Conservation (phyloP, 1,140 invertebrate species). For the Lasioglossum baleicum region DNA sequence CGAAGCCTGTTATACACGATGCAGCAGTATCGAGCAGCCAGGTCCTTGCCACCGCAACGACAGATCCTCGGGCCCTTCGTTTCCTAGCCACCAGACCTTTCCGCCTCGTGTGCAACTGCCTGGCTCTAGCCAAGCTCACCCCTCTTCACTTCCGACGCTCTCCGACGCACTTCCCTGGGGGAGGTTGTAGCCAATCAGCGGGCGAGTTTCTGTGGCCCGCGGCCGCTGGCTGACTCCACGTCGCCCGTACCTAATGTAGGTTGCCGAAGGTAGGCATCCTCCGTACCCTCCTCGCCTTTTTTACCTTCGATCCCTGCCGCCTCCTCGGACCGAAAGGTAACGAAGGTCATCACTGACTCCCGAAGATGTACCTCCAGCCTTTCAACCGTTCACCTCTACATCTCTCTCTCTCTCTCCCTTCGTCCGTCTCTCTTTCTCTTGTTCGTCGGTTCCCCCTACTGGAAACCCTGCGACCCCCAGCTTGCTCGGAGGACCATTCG, state of each 20-base stretch:
- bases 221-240: slow-evolving; percentile 55
- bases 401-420: not conserved
- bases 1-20: slow-evolving; percentile 48
- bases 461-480: not conserved
- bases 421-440: too few relatives aligned
- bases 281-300: slow-evolving; percentile 42
- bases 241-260: slow-evolving; percentile 52
- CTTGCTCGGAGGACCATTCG: not conserved
- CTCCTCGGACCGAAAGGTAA: slow-evolving; percentile 22
- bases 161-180: slow-evolving; percentile 58
- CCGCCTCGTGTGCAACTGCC: slow-evolving; percentile 54
- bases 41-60: too few relatives aligned
- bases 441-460: not conserved
- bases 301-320: slow-evolving; percentile 9
- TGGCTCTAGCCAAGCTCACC: slow-evolving; percentile 55
- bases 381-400: too few relatives aligned
- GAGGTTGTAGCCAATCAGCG: slow-evolving; percentile 64
- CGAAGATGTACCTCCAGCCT: not conserved
- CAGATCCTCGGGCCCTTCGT: not conserved
- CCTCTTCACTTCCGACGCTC: slow-evolving; percentile 61
- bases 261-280: slow-evolving; percentile 47
- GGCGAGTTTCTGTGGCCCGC: slow-evolving; percentile 48
- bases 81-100: not conserved
- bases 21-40: not conserved
- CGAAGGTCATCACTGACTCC: slow-evolving; percentile 18